Evolutionary conservation across 1,140 invertebrate genomes (phyloP).

Genomic region (Tetraneura akinire): DNA sequence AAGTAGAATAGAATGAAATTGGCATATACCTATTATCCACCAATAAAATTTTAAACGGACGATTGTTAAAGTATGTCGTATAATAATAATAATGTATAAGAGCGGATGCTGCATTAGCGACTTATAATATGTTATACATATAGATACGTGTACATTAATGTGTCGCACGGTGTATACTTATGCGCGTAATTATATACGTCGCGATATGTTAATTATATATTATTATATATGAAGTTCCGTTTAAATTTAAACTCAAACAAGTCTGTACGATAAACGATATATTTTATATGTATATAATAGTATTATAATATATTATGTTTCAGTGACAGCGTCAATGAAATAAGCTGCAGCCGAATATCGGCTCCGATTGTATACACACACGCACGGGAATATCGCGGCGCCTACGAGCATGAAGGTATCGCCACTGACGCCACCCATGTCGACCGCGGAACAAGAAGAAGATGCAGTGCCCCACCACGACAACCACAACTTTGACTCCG

Average conservation of each 20-base stretch:
- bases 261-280: not conserved
- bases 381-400: not conserved
- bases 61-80: not conserved
- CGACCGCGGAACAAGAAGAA: not conserved
- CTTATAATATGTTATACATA: not conserved
- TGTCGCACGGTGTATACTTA: too few species aligned
- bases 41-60: slow-evolving; percentile 36
- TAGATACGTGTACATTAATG: too few species aligned
- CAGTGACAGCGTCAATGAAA: slow-evolving; percentile 18
- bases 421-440: not conserved
- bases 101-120: slow-evolving; percentile 20
- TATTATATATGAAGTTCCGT: too few species aligned
- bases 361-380: not conserved
- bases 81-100: not conserved
- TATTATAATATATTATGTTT: too few species aligned
- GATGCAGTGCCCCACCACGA: not conserved
- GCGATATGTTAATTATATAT: too few species aligned
- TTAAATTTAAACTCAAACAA: not conserved
- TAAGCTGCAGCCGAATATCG: not conserved
- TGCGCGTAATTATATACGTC: too few species aligned
- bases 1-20: slow-evolving; percentile 27
- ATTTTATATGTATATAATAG: too few species aligned
- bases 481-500: not conserved
- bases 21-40: slow-evolving; percentile 28
- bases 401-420: slow-evolving; percentile 3